phyloP scores from a whole-genome alignment of 2,113 vertebrate species.

The Sus scrofa region T2T-Sscrofa CM000830.6:102933001-102933500 shows the following conservation, averaged over 20 bases:
- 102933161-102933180: background rate
- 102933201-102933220: background rate
- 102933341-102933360: background rate
- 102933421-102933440: background rate
- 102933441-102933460: background rate
- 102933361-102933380: background rate
- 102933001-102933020: background rate
- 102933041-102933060: background rate
- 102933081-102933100: conserved; percentile 10
- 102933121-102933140: background rate
- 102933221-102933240: background rate
- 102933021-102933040: background rate
- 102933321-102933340: background rate
- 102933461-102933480: background rate
- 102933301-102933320: background rate
- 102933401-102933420: background rate
- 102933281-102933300: background rate
- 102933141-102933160: background rate
- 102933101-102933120: background rate
- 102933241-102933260: background rate
- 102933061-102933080: background rate
- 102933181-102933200: background rate
- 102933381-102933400: background rate
- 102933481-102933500: background rate
- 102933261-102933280: background rate